These are phyloP conservation scores for Lepetodrilus schrolli DNA, from an alignment of 2,888 invertebrate genomes.

Conservation along the genomic window DNA sequence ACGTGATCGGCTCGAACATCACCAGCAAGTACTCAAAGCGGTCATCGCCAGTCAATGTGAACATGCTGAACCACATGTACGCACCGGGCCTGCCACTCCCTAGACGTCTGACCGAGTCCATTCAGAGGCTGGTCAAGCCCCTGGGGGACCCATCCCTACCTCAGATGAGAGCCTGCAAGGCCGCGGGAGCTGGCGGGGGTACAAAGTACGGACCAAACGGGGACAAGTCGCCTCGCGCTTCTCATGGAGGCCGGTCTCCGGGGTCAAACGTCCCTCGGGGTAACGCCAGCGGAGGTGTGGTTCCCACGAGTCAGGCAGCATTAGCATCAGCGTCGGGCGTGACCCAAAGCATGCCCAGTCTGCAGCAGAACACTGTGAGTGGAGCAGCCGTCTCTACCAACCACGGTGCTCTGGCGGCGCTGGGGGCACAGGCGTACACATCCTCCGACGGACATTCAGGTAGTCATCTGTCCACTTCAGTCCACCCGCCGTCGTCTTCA, in stretches of 20 bases:
- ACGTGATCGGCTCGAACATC: conserved; percentile 50
- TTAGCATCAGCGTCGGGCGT: conserved; percentile 17
- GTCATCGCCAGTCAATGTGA: conserved; percentile 60
- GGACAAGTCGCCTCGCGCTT: conserved; percentile 35
- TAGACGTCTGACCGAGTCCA: conserved; percentile 67
- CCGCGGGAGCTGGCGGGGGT: conserved; percentile 39
- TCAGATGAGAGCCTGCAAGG: conserved; percentile 44
- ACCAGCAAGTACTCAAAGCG: conserved; percentile 57
- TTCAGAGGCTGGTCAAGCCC: conserved; percentile 68
- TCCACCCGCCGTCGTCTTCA: background rate
- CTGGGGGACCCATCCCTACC: conserved; percentile 42
- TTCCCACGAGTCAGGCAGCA: conserved; percentile 13
- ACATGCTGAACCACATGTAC: conserved; percentile 61
- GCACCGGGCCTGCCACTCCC: conserved; percentile 65
- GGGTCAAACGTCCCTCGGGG: conserved; percentile 38
- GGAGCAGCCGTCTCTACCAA: conserved; percentile 20
- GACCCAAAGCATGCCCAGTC: background rate
- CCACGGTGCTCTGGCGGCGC: background rate
- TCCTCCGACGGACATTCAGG: conserved; percentile 7
- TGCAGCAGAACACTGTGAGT: conserved; percentile 20
- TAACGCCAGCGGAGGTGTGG: conserved; percentile 13
- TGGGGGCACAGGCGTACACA: conserved; percentile 1
- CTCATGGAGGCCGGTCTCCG: conserved; percentile 43
- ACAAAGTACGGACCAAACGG: conserved; percentile 39
- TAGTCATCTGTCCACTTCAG: conserved; percentile 1